Percentiles rank a stretch among this genome's conserved stretches.
These are phyloP conservation scores for Crocuta crocuta DNA, from an alignment of 2,113 vertebrate species.

Conservation along the genomic window DNA sequence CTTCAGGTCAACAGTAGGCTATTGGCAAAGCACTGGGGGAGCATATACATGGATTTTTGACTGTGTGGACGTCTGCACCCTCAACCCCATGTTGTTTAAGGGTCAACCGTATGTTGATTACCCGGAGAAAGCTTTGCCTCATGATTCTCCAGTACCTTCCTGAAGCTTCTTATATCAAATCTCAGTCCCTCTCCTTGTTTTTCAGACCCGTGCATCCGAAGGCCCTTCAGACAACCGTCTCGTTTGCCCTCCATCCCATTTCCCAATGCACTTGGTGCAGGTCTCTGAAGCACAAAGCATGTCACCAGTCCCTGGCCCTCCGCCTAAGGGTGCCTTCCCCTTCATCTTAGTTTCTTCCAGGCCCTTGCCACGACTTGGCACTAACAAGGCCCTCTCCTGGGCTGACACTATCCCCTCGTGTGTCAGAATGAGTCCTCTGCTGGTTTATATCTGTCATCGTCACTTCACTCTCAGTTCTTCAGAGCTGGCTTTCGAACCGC, in stretches of 20 bases:
- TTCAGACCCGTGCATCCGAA: background rate
- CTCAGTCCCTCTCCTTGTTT: background rate
- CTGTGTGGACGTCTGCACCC: background rate
- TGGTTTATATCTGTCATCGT: background rate
- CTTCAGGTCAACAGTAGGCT: background rate
- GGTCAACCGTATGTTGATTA: background rate
- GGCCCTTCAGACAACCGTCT: background rate
- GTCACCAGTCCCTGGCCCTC: background rate
- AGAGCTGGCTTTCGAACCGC: background rate
- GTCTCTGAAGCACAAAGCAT: background rate
- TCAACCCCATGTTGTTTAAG: background rate
- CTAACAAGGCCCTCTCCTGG: fast-evolving
- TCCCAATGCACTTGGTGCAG: no score
- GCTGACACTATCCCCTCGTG: background rate
- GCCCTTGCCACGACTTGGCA: background rate
- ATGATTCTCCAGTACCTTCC: background rate
- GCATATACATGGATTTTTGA: background rate
- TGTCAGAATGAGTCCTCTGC: background rate
- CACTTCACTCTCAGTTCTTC: background rate
- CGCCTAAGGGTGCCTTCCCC: background rate
- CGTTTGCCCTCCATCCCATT: background rate
- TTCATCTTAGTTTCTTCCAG: background rate
- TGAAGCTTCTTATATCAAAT: background rate
- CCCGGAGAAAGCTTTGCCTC: background rate
- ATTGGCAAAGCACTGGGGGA: background rate